These are phyloP conservation scores for Tetragnatha montana DNA, from an alignment of 2,888 invertebrate species.

Conservation along the genomic window DNA sequence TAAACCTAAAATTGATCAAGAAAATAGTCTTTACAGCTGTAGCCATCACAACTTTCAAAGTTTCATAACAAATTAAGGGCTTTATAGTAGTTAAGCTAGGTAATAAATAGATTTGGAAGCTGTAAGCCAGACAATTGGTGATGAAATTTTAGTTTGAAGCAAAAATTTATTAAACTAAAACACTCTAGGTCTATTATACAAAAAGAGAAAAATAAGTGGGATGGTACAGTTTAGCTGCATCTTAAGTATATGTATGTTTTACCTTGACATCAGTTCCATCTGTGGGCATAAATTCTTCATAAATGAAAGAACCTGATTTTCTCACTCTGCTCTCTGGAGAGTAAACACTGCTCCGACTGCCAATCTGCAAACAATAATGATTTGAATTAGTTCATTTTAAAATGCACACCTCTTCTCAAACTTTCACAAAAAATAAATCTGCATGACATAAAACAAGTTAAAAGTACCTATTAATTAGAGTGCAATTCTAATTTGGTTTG, in stretches of 20 bases:
- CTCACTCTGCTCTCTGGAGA: constrained; percentile 96
- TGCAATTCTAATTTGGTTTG: no score
- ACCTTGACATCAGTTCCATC: constrained; percentile 90
- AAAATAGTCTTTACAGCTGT: not conserved
- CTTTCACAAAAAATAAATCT: no score
- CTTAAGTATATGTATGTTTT: constrained; percentile 7
- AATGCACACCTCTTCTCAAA: no score
- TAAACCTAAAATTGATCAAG: constrained; percentile 84
- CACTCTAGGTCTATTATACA: not conserved
- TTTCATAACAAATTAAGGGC: no score
- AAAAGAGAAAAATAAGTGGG: not conserved
- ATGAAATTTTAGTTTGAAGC: no score
- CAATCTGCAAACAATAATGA: constrained; percentile 84
- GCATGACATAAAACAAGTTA: no score
- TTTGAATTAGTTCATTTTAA: no score
- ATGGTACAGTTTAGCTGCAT: not conserved
- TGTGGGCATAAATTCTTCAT: constrained; percentile 99
- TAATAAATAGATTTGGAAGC: no score
- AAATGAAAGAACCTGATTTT: constrained; percentile 98
- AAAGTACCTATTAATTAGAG: no score
- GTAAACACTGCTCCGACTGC: constrained; percentile 98
- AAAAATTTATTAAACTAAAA: not conserved
- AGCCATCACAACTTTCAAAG: no score
- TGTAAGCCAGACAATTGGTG: no score
- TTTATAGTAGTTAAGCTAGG: no score